Base-by-base conservation (phyloP, 2,797 vertebrate species). In the Poeciliopsis turneri region DNA sequence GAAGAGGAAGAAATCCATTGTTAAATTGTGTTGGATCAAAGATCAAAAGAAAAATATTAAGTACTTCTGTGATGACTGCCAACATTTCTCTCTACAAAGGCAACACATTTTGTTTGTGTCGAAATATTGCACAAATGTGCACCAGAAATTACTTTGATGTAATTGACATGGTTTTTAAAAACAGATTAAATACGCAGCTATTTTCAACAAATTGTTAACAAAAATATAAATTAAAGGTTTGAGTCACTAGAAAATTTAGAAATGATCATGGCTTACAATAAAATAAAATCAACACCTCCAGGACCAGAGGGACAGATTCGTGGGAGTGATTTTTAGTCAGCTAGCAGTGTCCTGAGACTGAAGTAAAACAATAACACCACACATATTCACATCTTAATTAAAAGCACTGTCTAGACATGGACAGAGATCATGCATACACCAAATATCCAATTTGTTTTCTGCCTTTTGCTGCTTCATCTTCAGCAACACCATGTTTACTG, bases 401-500 rank as follows among this genome's bases (percentile, higher is more conserved):
- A 47, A 79, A 82, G 49, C 41, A 84, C 15, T 28, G 30, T 15
- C 43, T 66, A 39, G 16, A 80, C 33, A 79, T 69, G 78, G 85
- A 79, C 13, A 20, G 71, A 86, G 87, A 75, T 20, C 82, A 83
- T 79, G 68, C 33, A 0, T 59, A 75, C 75, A 78, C 64, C 13
- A 76, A 81, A 78, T 78, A 45, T 78, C 55, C 77, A 86, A 86
- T 88, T 89, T 90, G 82, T 77, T 78, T 84, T 83, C 64, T 61
- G 61, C 73, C 83, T 53, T 20, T 78, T 85, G 82, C 77, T 82
- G 72, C 86, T 92, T 89, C 87, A 85, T 90, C 86, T 93, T 80
- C 80, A 83, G 75, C 84, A 92, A 91, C 90, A 92, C 89, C 92
- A 90, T 95, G 94, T 94, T 94, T 94, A 93, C 91, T 95, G 95